Conservation (phyloP, 2,888 invertebrate genomes). For the Acronicta aceris region DNA sequence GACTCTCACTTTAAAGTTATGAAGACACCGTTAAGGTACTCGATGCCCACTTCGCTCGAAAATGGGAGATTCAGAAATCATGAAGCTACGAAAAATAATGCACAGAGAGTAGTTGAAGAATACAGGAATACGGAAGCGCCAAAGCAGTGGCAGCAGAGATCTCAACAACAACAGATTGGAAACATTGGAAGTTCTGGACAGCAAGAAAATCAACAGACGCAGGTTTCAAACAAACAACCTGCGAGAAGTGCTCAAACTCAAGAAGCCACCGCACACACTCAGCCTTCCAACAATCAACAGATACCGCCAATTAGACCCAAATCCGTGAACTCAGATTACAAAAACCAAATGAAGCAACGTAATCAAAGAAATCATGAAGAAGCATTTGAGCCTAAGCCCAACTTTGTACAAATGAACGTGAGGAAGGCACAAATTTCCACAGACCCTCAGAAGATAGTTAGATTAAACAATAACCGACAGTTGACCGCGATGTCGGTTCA, state of each 20-base stretch:
- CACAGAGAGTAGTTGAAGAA: constrained; percentile 27
- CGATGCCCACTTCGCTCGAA: constrained; percentile 20
- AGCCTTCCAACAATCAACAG: constrained; percentile 16
- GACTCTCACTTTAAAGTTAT: constrained; percentile 69
- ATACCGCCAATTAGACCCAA: constrained; percentile 38
- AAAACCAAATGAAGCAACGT: constrained; percentile 27
- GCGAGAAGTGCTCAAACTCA: constrained; percentile 16
- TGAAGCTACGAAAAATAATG: constrained; percentile 11
- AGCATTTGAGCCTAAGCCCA: constrained; percentile 54
- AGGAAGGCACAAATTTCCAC: constrained; percentile 58
- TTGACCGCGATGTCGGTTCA: constrained; percentile 29
- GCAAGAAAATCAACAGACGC: constrained; percentile 16
- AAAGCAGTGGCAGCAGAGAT: constrained; percentile 26
- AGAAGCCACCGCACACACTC: constrained; percentile 11
- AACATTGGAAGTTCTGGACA: constrained; percentile 9
- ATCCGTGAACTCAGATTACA: constrained; percentile 36
- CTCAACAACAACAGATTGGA: constrained; percentile 14
- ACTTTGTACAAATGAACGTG: constrained; percentile 60
- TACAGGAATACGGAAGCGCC: constrained; percentile 38
- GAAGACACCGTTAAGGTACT: constrained; percentile 49
- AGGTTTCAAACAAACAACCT: constrained; percentile 9
- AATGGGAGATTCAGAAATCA: constrained; percentile 4
- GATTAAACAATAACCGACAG: constrained; percentile 59
- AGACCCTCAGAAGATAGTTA: constrained; percentile 59
- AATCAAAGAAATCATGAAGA: constrained; percentile 20